A percentile compares a stretch with the other conserved stretches of the same genome.
Evolutionary conservation across 2,888 invertebrate genomes (phyloP).

Genomic region (Galerucella nymphaeae): DNA sequence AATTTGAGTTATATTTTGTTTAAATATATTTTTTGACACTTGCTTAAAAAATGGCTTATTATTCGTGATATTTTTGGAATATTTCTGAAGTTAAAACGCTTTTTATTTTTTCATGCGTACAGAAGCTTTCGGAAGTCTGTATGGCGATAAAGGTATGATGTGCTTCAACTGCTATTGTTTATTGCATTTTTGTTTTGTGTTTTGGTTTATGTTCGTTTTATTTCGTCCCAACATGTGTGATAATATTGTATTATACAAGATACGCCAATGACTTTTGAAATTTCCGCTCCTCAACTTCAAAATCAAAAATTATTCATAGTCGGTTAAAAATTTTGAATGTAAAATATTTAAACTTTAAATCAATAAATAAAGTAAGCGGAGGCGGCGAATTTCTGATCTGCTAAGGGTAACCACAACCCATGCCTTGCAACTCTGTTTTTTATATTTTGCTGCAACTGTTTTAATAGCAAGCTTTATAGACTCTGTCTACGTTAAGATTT

Average conservation of each 20-base stretch:
- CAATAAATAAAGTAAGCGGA: too few relatives aligned
- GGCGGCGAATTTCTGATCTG: too few relatives aligned
- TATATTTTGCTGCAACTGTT: too few relatives aligned
- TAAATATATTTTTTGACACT: background rate
- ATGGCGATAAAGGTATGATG: conserved; percentile 87
- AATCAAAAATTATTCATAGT: too few relatives aligned
- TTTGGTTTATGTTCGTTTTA: background rate
- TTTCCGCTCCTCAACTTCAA: too few relatives aligned
- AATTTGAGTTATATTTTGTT: background rate
- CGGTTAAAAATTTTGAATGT: too few relatives aligned
- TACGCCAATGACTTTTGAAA: too few relatives aligned
- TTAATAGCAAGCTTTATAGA: too few relatives aligned
- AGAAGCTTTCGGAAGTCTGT: conserved; percentile 96
- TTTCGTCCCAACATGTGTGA: background rate
- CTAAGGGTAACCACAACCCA: too few relatives aligned
- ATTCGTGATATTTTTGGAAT: background rate
- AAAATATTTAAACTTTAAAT: too few relatives aligned
- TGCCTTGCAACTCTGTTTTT: too few relatives aligned
- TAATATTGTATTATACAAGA: background rate
- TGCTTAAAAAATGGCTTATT: background rate
- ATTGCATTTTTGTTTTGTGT: conserved; percentile 4
- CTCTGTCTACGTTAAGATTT: too few relatives aligned
- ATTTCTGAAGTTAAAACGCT: conserved; percentile 51
- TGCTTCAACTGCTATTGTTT: conserved; percentile 48
- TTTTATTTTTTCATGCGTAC: conserved; percentile 72